Evolutionary conservation across 2,113 vertebrate genomes (phyloP).

Genomic region (Campylomormyrus numenius): DNA sequence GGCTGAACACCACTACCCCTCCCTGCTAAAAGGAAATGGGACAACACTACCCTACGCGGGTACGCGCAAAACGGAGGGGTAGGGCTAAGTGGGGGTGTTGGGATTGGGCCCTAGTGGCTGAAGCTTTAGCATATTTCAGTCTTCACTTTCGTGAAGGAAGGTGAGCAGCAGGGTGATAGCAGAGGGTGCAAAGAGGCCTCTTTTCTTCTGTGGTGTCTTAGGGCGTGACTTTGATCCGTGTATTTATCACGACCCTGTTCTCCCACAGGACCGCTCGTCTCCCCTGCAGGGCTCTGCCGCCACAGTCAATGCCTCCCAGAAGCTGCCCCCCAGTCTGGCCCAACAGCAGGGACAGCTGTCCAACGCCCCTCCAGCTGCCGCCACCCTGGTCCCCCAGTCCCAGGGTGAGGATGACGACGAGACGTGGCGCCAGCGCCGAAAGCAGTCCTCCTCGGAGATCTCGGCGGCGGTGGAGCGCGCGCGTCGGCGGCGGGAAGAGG

Average conservation of each 20-base stretch:
- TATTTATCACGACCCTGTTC: background rate
- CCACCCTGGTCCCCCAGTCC: slow-evolving; percentile 40
- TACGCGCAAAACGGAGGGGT: too few species aligned
- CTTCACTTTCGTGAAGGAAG: background rate
- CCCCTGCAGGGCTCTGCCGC: slow-evolving; percentile 38
- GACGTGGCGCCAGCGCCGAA: slow-evolving; percentile 83
- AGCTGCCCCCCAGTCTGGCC: slow-evolving; percentile 29
- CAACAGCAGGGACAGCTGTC: slow-evolving; percentile 28
- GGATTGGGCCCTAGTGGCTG: background rate
- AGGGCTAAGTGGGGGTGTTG: too few species aligned
- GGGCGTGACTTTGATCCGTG: background rate
- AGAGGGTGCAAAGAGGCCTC: background rate
- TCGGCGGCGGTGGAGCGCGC: slow-evolving; percentile 83
- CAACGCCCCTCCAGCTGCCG: slow-evolving; percentile 41
- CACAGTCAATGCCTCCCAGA: slow-evolving; percentile 35
- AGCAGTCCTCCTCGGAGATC: slow-evolving; percentile 82
- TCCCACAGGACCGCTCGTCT: slow-evolving; percentile 48
- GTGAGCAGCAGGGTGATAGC: background rate
- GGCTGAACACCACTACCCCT: too few species aligned
- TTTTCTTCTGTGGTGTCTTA: background rate
- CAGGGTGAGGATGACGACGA: slow-evolving; percentile 82
- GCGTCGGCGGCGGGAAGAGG: slow-evolving; percentile 76
- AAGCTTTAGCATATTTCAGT: background rate
- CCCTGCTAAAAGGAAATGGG: too few species aligned
- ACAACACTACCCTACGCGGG: too few species aligned